Base-by-base conservation (phyloP, 1,140 invertebrate species). In the Drosophila subpulchrella region DNA sequence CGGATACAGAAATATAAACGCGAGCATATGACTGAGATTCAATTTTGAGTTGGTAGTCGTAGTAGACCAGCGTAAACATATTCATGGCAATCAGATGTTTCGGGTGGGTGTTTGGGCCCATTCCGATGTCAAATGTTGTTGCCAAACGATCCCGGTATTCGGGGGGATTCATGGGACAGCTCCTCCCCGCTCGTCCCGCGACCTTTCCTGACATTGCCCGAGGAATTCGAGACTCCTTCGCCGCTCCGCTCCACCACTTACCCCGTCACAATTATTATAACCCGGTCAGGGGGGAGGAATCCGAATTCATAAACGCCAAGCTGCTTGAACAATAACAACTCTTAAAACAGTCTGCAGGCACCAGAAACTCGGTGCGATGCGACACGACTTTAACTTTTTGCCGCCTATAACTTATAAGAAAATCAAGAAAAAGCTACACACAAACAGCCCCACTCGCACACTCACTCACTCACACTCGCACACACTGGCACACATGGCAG, bases 301-400 rank as follows among this genome's bases (percentile, higher is more conserved):
- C 65, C 63, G 55, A 75, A 79, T 76, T 81, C 79, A 82, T 82
- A 78, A 74, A 67, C 55, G 59, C 59, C 55, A 82, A 78, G 73
- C 77, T 54, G 70, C 46, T 67, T 42, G 61, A 77, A 42, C 63
- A 60, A 54, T 61, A 70, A 77, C 51, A 50, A 66, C 44, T 65
- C 53, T 75, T 74, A 27, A 54, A 73, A 38, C 50, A 54, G 60
- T 67, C 62, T 75, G 30, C 66, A 63, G 58, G 67, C 51, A 65
- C 67, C 62, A 78, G 44, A 81, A 75, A 67, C 65, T 72, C 58
- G 77, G 62, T 67, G 57, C 72, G 77, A 63, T 71, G 57, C 72
- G 63, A 71, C 72, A 78, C 71, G 62, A 73, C 58, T 80, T 79
- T 73, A 89, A 78, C 72, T 89, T 77, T 63, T 78, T 81, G 82